Conservation (phyloP, 1,140 invertebrate species). For the Nasonia longicornis region DNA sequence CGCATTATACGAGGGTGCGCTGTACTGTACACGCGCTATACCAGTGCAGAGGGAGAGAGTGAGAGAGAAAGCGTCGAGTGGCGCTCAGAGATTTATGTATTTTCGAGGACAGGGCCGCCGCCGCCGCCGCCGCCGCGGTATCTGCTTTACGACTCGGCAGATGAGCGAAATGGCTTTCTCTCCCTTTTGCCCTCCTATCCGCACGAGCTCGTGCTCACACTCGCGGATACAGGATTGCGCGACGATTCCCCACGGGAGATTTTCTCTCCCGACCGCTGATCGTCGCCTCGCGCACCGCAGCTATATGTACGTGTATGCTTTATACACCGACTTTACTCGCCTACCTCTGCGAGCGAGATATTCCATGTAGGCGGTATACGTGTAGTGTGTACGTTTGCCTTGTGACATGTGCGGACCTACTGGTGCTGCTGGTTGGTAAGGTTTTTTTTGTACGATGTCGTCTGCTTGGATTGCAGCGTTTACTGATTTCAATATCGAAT, state of each 20-base stretch:
- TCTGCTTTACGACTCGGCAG: constrained; percentile 63
- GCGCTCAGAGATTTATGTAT: constrained; percentile 59
- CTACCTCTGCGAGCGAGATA: no score
- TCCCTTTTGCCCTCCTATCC: constrained; percentile 19
- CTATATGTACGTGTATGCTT: background rate
- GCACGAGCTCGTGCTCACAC: background rate
- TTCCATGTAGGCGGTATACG: no score
- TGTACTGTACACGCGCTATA: background rate
- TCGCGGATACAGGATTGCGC: constrained; percentile 33
- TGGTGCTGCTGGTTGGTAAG: no score
- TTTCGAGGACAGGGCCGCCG: constrained; percentile 54
- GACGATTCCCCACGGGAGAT: constrained; percentile 35
- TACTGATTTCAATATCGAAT: no score
- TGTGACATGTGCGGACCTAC: no score
- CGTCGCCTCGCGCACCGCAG: background rate
- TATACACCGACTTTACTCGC: background rate
- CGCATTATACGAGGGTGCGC: constrained; percentile 27
- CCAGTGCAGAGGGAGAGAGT: background rate
- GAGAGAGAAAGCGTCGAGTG: constrained; percentile 8
- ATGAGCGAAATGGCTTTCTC: constrained; percentile 59
- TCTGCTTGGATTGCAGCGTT: no score
- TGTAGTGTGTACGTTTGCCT: no score
- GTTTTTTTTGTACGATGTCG: no score
- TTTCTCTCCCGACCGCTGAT: constrained; percentile 32
- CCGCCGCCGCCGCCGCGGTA: constrained; percentile 47